phyloP scores from a whole-genome alignment of 2,888 invertebrate species.

The Congeria kusceri region DNA sequence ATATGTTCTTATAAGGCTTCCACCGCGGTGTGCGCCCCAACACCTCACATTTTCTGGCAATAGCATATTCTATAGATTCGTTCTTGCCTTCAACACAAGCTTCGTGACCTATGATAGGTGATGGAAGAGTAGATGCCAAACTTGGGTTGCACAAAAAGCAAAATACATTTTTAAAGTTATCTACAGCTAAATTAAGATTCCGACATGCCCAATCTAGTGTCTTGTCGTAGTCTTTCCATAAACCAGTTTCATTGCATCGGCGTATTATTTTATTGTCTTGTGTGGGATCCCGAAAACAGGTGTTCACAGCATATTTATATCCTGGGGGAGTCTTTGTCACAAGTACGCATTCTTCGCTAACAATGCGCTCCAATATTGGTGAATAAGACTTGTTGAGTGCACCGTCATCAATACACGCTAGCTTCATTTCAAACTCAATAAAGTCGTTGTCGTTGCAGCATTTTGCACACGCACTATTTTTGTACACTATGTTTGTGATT shows the following conservation, averaged over 20 bases:
- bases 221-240: conserved; percentile 1
- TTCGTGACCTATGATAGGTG: background rate
- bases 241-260: background rate
- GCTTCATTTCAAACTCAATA: background rate
- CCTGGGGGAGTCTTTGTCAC: no score
- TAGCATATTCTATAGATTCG: background rate
- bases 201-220: background rate
- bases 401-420: background rate
- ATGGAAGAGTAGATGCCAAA: background rate
- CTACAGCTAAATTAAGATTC: background rate
- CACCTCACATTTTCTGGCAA: background rate
- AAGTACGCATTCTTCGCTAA: background rate
- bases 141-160: background rate
- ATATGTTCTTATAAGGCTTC: conserved; percentile 19
- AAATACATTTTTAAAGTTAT: conserved; percentile 2
- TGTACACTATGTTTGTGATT: background rate
- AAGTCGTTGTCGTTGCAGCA: background rate
- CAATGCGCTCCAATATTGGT: background rate
- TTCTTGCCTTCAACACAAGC: background rate
- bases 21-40: background rate
- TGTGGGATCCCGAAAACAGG: no score
- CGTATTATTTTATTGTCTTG: no score
- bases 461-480: background rate
- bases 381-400: background rate
- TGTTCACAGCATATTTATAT: no score